Base-by-base conservation (phyloP, 2,888 invertebrate species). In the Thelaira solivaga region DNA sequence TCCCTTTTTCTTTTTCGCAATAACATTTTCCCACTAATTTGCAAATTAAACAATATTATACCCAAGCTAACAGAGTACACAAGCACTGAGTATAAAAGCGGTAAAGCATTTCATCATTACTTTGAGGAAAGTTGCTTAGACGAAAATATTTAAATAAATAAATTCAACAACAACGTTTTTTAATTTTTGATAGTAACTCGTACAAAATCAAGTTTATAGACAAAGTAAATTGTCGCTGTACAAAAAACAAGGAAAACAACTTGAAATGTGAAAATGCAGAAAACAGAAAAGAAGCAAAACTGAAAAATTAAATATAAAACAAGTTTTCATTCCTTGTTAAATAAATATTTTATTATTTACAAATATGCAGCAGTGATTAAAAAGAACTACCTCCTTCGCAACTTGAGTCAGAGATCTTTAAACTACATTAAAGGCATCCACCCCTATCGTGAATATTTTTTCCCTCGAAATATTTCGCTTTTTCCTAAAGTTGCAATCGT, bases 21-120 rank as follows among this genome's bases (percentile, higher is more conserved):
- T 5, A 26, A 45, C 34, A 57, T 55, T 55, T 57, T 34, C 8
- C 1, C 45, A 67, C 55, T 67, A 34, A 55, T 67, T 67, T 67
- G 34, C 5, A 55, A 55, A 67, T 43, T 47, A 36, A 55, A 45
- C 43, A 34, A 34, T 26, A 55, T 24, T 67, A 34, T 24, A 55
- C 11, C 26, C n/a, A n/a, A n/a, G 18, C 18, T 8, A 11, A 20
- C 39, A 18, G 24, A 36, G 6, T 26, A 10, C 8, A 8, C 20
- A n/a, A 16, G 29, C 43, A 39, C n/a, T 36, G 7, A 24, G 16
- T 31, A 29, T 47, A 64, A 51, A 26, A 39, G 36, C 18, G 47
- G 18, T 43, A 57, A 57, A 47, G 47, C 22, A 68, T 57, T 68
- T 6, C 36, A 57, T 10, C 20, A 39, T 47, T 36, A 26, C 18